Percentiles rank a stretch among this genome's conserved stretches.
Evolutionary conservation across 2,797 vertebrate genomes (phyloP).

Genomic region (Xenentodon cancila): DNA sequence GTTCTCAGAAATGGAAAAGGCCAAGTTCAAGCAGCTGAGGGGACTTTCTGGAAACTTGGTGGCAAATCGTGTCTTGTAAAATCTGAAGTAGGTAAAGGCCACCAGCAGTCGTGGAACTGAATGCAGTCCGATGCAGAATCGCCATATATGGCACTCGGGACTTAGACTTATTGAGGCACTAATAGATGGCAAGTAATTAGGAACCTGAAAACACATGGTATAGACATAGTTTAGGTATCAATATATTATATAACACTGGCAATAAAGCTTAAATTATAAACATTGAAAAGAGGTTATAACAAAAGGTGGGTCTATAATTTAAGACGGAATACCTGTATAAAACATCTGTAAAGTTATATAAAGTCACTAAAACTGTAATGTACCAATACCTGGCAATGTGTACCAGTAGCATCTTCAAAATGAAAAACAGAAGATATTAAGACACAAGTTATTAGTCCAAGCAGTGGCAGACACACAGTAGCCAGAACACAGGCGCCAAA

Average conservation of each 20-base stretch:
- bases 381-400: constrained; percentile 87
- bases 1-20: constrained; percentile 85
- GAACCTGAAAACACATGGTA: constrained; percentile 78
- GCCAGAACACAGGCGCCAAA: constrained; percentile 83
- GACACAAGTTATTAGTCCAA: constrained; percentile 88
- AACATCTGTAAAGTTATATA: neutral
- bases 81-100: constrained; percentile 87
- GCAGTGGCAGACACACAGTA: constrained; percentile 87
- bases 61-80: constrained; percentile 83
- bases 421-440: constrained; percentile 89
- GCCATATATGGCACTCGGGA: constrained; percentile 92
- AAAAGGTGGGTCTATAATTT: neutral
- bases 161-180: constrained; percentile 90
- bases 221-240: neutral
- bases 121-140: constrained; percentile 90
- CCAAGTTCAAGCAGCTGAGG: constrained; percentile 81
- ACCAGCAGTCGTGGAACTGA: constrained; percentile 88
- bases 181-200: constrained; percentile 93
- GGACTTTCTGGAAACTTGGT: constrained; percentile 74
- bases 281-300: too few relatives aligned
- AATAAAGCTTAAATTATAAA: too few relatives aligned
- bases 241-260: neutral
- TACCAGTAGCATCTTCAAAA: constrained; percentile 88
- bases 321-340: neutral
- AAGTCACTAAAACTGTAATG: neutral